Conservation (phyloP, 2,113 vertebrate genomes). For the Hippoglossus stenolepis region DNA sequence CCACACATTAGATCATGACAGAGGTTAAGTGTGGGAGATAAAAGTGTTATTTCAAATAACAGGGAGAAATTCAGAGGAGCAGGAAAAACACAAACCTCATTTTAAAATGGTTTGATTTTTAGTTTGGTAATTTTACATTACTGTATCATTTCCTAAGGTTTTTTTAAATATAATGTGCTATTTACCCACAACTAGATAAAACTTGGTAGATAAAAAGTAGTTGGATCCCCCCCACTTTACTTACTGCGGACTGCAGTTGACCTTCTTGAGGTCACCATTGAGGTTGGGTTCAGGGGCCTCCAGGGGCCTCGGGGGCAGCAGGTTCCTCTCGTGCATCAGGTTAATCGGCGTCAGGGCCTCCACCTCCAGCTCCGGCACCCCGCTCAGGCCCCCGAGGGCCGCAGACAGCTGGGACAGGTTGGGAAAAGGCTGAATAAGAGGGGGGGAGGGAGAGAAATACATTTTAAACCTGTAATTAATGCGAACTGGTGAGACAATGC, state of each 20-base stretch:
- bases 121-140: background rate
- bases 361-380: constrained; percentile 90
- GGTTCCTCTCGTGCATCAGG: constrained; percentile 92
- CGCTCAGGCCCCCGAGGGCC: constrained; percentile 90
- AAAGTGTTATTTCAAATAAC: background rate
- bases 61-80: background rate
- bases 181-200: too few relatives aligned
- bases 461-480: background rate
- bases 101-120: background rate
- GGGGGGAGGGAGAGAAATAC: too few relatives aligned
- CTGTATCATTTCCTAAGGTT: background rate
- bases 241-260: constrained; percentile 97
- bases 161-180: background rate
- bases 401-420: constrained; percentile 90
- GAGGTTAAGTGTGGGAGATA: background rate
- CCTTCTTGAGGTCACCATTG: constrained; percentile 90
- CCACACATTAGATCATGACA: background rate
- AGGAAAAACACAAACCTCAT: background rate
- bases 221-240: constrained; percentile 32
- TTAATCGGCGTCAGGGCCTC: constrained; percentile 91
- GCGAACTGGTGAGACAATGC: background rate
- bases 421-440: constrained; percentile 85
- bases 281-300: constrained; percentile 92
- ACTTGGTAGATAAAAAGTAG: too few relatives aligned
- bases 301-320: constrained; percentile 87